Conservation (phyloP, 2,113 vertebrate genomes). For the Dissostichus mawsoni region DNA sequence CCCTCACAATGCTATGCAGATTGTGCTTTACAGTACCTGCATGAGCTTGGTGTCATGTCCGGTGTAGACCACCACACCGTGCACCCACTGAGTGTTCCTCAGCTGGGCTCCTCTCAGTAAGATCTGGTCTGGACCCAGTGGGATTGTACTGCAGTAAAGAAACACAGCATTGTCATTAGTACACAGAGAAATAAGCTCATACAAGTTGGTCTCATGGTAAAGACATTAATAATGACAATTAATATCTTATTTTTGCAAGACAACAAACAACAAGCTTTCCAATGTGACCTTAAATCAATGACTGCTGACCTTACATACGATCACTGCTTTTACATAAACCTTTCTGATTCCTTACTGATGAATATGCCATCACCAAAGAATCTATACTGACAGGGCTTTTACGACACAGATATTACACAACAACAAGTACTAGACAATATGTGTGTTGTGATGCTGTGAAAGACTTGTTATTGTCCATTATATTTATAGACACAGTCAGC, state of each 20-base stretch:
- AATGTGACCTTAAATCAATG: background rate
- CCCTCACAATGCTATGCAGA: background rate
- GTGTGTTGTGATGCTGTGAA: background rate
- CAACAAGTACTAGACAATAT: background rate
- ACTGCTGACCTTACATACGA: conserved; percentile 2
- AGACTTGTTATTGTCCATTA: background rate
- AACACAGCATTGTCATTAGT: conserved; percentile 21
- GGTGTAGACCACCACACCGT: conserved; percentile 97
- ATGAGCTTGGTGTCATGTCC: conserved; percentile 99
- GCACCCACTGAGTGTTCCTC: conserved; percentile 98
- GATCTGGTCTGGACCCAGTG: conserved; percentile 96
- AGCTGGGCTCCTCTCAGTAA: conserved; percentile 96
- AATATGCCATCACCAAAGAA: conserved; percentile 1
- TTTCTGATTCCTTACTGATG: background rate
- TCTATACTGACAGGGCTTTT: background rate
- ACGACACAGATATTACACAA: background rate
- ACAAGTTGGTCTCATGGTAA: background rate
- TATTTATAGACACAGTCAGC: background rate
- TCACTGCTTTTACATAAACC: background rate
- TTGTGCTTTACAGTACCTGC: conserved; percentile 86
- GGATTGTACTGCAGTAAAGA: conserved; percentile 86
- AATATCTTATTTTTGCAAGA: background rate
- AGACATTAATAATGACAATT: background rate
- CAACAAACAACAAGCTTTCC: background rate
- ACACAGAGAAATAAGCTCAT: background rate